Percentiles rank a stretch among this genome's conserved stretches.
Conservation (phyloP, 2,888 invertebrate genomes). For the Orthosia cruda region DNA sequence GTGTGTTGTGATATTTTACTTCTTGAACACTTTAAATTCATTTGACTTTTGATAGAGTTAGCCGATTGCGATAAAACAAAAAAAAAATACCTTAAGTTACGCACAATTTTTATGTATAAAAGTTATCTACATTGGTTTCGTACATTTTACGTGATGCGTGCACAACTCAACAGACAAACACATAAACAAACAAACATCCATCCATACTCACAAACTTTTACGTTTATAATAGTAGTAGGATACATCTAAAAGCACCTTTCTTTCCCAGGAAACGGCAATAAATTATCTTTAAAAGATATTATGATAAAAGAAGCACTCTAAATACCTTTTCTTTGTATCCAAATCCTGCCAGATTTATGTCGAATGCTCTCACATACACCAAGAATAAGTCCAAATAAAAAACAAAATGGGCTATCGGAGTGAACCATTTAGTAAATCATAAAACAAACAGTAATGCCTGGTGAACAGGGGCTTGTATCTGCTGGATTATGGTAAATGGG, state of each 20-base stretch:
- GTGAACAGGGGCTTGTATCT: conserved; percentile 70
- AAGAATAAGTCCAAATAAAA: conserved; percentile 58
- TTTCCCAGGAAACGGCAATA: conserved; percentile 8
- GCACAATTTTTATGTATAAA: no score
- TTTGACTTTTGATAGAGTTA: no score
- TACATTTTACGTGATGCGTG: no score
- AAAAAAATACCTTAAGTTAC: no score
- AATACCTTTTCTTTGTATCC: conserved; percentile 31
- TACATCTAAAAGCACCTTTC: conserved; percentile 21
- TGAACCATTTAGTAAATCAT: conserved; percentile 62
- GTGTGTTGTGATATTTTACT: no score
- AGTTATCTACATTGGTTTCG: no score
- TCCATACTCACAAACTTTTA: no score
- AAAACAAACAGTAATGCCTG: conserved; percentile 72
- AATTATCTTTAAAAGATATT: conserved; percentile 37
- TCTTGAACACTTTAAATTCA: no score
- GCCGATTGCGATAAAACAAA: no score
- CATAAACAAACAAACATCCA: no score
- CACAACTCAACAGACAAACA: no score
- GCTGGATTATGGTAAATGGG: conserved; percentile 81
- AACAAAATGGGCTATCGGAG: conserved; percentile 48
- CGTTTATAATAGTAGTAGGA: no score
- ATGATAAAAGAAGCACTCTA: conserved; percentile 31
- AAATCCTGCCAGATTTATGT: conserved; percentile 53
- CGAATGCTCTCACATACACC: conserved; percentile 32